Conservation (phyloP, 1,140 invertebrate genomes). For the Cherax quadricarinatus region DNA sequence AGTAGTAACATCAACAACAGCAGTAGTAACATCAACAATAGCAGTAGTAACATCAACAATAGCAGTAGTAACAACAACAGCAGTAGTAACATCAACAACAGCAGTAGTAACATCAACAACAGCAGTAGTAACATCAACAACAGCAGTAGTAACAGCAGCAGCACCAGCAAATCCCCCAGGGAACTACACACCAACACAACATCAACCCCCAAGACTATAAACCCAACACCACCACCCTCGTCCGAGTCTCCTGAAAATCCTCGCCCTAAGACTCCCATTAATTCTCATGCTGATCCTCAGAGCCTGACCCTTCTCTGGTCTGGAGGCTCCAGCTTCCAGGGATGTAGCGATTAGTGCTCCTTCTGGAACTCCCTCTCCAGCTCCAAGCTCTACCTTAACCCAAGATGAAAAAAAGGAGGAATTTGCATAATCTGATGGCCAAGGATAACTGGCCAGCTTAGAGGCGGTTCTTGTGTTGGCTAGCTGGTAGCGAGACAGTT, state of each 20-base stretch:
- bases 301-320: neutral
- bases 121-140: too few relatives aligned
- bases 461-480: neutral
- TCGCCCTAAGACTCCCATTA: constrained; percentile 3
- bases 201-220: neutral
- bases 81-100: too few relatives aligned
- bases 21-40: too few relatives aligned
- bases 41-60: too few relatives aligned
- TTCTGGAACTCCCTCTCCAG: neutral
- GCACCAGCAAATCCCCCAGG: too few relatives aligned
- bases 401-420: neutral
- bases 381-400: neutral
- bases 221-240: neutral
- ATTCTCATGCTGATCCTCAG: neutral
- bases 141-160: too few relatives aligned
- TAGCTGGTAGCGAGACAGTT: neutral
- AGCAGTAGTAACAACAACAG: neutral
- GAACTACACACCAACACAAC: neutral
- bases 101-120: too few relatives aligned
- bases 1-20: too few relatives aligned
- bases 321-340: neutral
- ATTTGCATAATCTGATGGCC: constrained; percentile 6
- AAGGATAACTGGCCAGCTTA: neutral
- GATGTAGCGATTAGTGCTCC: neutral
- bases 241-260: neutral